A percentile compares a stretch with the other conserved stretches of the same genome.
phyloP scores from a whole-genome alignment of 2,113 vertebrate species.

The Gnathonemus echidnorhynchus region DNA sequence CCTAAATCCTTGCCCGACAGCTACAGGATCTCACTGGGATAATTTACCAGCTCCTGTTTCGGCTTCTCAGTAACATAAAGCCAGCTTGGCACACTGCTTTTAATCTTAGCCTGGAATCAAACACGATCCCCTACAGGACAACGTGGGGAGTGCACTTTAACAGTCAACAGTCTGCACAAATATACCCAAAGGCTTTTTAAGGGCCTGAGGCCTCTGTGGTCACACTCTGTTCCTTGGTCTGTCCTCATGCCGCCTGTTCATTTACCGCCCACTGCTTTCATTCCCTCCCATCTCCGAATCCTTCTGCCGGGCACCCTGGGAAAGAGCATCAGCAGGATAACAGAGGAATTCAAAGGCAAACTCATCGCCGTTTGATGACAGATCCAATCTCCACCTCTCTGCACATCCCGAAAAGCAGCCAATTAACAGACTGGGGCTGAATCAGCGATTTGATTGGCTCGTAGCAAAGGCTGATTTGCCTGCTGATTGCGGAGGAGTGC shows the following conservation, averaged over 20 bases:
- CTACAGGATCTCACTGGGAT: not conserved
- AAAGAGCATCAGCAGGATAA: not conserved
- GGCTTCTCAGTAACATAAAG: not conserved
- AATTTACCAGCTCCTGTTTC: not conserved
- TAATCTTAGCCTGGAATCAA: not conserved
- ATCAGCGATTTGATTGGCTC: conserved; percentile 48
- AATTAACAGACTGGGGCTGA: conserved; percentile 47
- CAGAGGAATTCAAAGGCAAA: not conserved
- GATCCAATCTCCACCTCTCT: conserved; percentile 46
- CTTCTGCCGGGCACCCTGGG: not conserved
- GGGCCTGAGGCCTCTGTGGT: not conserved
- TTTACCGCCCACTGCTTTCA: not conserved
- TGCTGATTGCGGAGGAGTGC: conserved; percentile 33
- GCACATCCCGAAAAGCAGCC: conserved; percentile 43
- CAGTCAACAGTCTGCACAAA: not conserved
- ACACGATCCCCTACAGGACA: not conserved
- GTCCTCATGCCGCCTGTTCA: not conserved
- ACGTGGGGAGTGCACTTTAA: not conserved
- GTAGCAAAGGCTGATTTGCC: conserved; percentile 42
- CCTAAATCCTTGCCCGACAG: not conserved
- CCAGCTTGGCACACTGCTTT: not conserved
- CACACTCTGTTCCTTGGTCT: not conserved
- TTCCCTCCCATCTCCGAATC: not conserved
- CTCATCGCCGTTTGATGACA: conserved; percentile 13
- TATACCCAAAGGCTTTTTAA: not conserved